These are phyloP conservation scores for Microtus oregoni DNA, from an alignment of 2,113 vertebrate genomes.

Conservation along the genomic window DNA sequence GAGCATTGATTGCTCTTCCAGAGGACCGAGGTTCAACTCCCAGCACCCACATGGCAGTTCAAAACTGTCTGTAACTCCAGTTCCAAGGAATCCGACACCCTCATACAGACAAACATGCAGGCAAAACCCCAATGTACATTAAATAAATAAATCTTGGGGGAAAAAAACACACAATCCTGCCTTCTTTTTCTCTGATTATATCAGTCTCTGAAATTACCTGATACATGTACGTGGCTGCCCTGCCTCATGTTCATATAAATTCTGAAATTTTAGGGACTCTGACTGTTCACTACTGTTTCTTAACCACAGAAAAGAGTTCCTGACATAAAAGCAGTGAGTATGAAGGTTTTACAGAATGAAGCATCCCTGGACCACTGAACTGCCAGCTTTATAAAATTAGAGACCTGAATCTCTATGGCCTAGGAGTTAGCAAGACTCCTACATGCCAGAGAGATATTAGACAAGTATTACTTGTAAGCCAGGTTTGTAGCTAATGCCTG, in stretches of 20 bases:
- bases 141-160: no score
- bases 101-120: no score
- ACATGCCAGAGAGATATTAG: neutral
- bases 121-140: no score
- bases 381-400: neutral
- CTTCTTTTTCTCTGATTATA: neutral
- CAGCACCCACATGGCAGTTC: no score
- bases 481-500: neutral
- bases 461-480: neutral
- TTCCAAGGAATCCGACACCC: no score
- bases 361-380: constrained; percentile 2
- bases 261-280: neutral
- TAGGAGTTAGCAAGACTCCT: constrained; percentile 17
- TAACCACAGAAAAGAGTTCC: neutral
- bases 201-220: neutral
- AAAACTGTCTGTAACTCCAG: no score
- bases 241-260: neutral
- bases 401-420: neutral
- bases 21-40: no score
- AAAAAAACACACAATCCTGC: no score
- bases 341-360: constrained; percentile 14
- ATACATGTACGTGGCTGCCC: neutral
- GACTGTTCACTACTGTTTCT: neutral
- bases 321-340: neutral
- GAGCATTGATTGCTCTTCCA: no score